Conservation (phyloP, 2,113 vertebrate genomes). For the Hydrochoerus hydrochaeris region DNA sequence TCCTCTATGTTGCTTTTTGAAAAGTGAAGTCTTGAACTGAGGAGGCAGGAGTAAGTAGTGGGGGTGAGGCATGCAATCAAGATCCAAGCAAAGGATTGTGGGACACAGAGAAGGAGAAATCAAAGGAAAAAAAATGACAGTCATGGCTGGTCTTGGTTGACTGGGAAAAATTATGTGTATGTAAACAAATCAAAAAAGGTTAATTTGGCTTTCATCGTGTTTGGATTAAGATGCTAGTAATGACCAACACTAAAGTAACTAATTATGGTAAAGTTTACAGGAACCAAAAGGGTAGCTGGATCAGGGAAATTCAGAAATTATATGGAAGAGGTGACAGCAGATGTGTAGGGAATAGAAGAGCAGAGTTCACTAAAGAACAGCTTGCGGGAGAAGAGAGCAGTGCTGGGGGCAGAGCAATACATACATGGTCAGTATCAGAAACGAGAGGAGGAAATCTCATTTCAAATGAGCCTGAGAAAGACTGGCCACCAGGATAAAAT, state of each 20-base stretch:
- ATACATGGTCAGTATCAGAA: background rate
- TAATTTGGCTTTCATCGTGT: background rate
- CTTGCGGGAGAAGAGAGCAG: background rate
- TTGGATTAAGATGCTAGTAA: background rate
- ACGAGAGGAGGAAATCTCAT: background rate
- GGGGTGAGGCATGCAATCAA: background rate
- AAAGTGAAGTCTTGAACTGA: slow-evolving; percentile 30
- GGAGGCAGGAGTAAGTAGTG: background rate
- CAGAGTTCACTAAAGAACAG: background rate
- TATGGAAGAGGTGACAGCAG: background rate
- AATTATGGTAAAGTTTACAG: background rate
- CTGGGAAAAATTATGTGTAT: background rate
- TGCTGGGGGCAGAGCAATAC: background rate
- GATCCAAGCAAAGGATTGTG: background rate
- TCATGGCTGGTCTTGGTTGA: background rate
- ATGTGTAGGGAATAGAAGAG: background rate
- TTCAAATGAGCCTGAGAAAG: background rate
- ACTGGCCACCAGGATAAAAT: background rate
- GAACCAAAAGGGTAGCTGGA: background rate
- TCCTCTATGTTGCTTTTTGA: background rate
- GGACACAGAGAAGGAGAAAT: background rate
- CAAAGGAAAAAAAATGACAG: background rate
- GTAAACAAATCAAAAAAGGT: background rate
- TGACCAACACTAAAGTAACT: background rate
- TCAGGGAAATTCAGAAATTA: slow-evolving; percentile 3